phyloP scores from a whole-genome alignment of 2,888 invertebrate genomes.

The Malacosoma neustria region DNA sequence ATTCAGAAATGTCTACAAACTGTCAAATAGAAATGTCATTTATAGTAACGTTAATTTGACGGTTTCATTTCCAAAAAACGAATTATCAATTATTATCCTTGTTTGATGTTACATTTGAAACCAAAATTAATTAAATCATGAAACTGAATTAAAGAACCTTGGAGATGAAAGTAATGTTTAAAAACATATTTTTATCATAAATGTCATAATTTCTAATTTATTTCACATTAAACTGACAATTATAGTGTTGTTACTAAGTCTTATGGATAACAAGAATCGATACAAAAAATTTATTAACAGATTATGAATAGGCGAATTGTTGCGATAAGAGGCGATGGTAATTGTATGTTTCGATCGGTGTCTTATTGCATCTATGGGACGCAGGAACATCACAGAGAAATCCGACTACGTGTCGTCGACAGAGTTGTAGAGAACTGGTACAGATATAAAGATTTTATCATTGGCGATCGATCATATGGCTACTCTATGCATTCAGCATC shows the following conservation, averaged over 20 bases:
- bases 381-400: slow-evolving; percentile 52
- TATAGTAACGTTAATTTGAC: not conserved
- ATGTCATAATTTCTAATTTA: too few species aligned
- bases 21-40: not conserved
- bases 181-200: too few species aligned
- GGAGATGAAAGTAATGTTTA: too few species aligned
- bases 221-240: too few species aligned
- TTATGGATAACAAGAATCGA: not conserved
- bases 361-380: slow-evolving; percentile 48
- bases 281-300: slow-evolving; percentile 12
- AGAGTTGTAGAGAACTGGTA: slow-evolving; percentile 48
- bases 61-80: not conserved
- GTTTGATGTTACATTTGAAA: too few species aligned
- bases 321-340: slow-evolving; percentile 54
- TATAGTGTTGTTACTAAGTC: not conserved
- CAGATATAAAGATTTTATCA: slow-evolving; percentile 55
- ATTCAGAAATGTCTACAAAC: too few species aligned
- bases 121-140: too few species aligned
- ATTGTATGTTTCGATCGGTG: slow-evolving; percentile 56
- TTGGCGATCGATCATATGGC: slow-evolving; percentile 55
- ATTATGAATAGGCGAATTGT: slow-evolving; percentile 40
- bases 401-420: slow-evolving; percentile 42
- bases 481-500: slow-evolving; percentile 22
- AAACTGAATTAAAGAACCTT: too few species aligned
- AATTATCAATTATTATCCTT: too few species aligned